Evolutionary conservation across 2,797 vertebrate species (phyloP).

Genomic region (Melanogrammus aeglefinus): DNA sequence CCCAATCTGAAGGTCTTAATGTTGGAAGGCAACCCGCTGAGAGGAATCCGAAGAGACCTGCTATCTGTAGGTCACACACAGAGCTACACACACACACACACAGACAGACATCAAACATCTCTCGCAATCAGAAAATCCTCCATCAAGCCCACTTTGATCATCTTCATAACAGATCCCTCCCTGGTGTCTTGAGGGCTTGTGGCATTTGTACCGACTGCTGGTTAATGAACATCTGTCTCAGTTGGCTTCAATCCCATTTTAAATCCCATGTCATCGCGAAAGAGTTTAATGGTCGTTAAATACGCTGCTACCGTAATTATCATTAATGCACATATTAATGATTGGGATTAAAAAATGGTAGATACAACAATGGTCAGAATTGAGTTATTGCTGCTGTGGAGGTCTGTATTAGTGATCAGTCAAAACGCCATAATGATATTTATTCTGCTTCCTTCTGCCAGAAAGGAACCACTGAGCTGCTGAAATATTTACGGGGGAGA

Average conservation of each 20-base stretch:
- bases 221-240: not conserved
- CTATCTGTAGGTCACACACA: conserved; percentile 76
- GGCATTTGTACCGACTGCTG: not conserved
- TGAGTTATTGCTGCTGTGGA: not conserved
- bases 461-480: conserved; percentile 92
- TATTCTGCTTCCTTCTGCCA: conserved; percentile 54
- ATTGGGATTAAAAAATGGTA: not conserved
- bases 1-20: conserved; percentile 84
- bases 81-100: conserved; percentile 7
- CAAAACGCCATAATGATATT: not conserved
- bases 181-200: not conserved
- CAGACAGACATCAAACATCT: not conserved
- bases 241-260: not conserved
- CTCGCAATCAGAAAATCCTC: too few relatives aligned
- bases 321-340: not conserved
- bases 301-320: not conserved
- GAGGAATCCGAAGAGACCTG: conserved; percentile 88
- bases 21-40: conserved; percentile 91
- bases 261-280: not conserved
- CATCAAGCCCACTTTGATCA: not conserved
- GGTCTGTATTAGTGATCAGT: not conserved
- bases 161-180: not conserved
- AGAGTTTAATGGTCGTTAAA: not conserved
- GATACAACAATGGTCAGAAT: not conserved
- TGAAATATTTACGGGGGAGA: conserved; percentile 89